Conservation (phyloP, 2,797 vertebrate species). For the Fistularia tabacaria region DNA sequence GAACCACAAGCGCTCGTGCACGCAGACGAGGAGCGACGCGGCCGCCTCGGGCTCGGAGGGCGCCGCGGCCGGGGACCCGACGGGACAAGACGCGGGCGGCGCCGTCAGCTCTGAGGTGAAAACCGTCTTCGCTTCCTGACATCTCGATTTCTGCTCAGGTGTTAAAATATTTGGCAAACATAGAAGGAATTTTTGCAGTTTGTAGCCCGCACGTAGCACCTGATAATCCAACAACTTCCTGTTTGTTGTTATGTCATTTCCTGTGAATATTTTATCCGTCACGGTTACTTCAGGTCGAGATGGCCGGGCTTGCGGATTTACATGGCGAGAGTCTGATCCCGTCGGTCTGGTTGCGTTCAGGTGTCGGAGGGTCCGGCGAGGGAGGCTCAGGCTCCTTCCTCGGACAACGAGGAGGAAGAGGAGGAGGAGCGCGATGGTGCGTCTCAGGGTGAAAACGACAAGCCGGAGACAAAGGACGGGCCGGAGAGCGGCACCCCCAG, state of each 20-base stretch:
- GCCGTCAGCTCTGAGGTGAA: constrained; percentile 41
- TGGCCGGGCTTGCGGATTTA: too few relatives aligned
- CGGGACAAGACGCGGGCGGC: constrained; percentile 14
- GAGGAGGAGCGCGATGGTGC: constrained; percentile 19
- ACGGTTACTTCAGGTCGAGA: too few relatives aligned
- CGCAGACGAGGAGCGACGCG: constrained; percentile 36
- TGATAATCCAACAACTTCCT: too few relatives aligned
- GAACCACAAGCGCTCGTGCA: constrained; percentile 66
- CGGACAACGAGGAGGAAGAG: constrained; percentile 23
- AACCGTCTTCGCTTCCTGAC: background rate
- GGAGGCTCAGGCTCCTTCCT: constrained; percentile 5
- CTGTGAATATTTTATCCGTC: too few relatives aligned
- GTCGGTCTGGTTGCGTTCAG: constrained; percentile 12
- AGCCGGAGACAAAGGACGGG: constrained; percentile 9
- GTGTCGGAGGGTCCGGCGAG: constrained; percentile 15
- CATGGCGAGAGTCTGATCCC: too few relatives aligned
- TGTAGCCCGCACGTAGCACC: too few relatives aligned
- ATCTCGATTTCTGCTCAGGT: too few relatives aligned
- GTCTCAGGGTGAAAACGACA: constrained; percentile 16
- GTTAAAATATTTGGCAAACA: too few relatives aligned
- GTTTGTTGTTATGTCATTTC: too few relatives aligned
- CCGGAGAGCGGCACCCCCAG: constrained; percentile 22
- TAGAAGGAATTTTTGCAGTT: too few relatives aligned
- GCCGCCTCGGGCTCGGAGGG: background rate
- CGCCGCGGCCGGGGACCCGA: constrained; percentile 17